phyloP scores from a whole-genome alignment of 2,113 vertebrate genomes.

The Procavia capensis region DNA sequence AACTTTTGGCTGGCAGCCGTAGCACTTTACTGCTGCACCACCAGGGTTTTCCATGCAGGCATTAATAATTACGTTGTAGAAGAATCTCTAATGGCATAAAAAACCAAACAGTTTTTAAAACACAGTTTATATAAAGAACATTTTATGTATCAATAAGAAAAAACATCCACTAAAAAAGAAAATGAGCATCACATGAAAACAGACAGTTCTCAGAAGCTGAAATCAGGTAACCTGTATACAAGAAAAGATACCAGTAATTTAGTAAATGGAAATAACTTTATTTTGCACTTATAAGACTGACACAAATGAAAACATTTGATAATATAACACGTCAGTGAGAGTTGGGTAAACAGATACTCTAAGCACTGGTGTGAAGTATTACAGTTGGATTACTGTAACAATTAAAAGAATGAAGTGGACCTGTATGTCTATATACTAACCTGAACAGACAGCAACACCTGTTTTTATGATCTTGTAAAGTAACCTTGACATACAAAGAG shows the following conservation, averaged over 20 bases:
- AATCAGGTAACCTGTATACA: not conserved
- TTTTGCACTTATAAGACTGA: not conserved
- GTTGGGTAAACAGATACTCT: not conserved
- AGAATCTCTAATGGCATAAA: not conserved
- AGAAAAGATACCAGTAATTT: not conserved
- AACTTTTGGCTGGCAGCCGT: too few relatives aligned
- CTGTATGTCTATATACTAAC: not conserved
- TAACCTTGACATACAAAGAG: not conserved
- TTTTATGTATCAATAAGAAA: not conserved
- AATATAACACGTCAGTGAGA: not conserved
- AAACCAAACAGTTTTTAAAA: slow-evolving; percentile 13
- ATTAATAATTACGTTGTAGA: slow-evolving; percentile 23
- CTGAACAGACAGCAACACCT: not conserved
- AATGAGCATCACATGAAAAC: not conserved
- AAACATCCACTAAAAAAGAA: not conserved
- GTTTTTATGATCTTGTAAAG: slow-evolving; percentile 23
- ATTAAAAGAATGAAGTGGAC: not conserved
- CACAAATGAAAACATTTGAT: slow-evolving; percentile 18
- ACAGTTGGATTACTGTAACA: not conserved
- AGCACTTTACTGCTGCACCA: too few relatives aligned
- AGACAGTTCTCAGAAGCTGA: not conserved
- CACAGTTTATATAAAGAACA: not conserved
- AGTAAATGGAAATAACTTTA: not conserved
- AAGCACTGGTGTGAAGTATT: not conserved
- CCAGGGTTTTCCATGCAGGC: too few relatives aligned